Percentiles rank a stretch among this genome's conserved stretches.
Evolutionary conservation across 2,113 vertebrate species (phyloP).

Genomic region (Xiphias gladius): DNA sequence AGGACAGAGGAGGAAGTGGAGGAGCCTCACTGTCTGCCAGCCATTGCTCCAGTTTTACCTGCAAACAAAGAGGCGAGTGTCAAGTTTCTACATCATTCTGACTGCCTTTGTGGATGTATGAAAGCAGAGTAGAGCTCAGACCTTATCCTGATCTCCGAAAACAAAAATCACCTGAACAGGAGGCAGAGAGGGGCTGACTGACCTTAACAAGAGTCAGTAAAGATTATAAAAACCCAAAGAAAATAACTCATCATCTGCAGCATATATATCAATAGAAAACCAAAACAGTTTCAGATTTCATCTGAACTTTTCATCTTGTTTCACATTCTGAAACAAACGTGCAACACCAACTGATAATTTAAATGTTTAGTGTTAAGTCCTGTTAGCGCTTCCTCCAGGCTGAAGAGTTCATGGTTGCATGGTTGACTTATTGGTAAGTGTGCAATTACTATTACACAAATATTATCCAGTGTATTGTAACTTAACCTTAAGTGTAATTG

Average conservation of each 20-base stretch:
- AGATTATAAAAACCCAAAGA: not conserved
- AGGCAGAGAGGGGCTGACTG: not conserved
- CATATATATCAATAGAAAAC: not conserved
- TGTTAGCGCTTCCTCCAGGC: too few relatives aligned
- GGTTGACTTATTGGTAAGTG: too few relatives aligned
- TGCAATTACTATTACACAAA: too few relatives aligned
- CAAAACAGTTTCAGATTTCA: too few relatives aligned
- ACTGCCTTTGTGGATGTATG: slow-evolving; percentile 32
- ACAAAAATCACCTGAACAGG: not conserved
- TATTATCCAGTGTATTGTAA: too few relatives aligned
- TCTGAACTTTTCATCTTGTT: too few relatives aligned
- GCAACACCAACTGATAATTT: too few relatives aligned
- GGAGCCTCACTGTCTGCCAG: slow-evolving; percentile 32
- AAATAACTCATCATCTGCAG: not conserved
- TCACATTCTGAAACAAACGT: too few relatives aligned
- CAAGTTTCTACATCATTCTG: slow-evolving; percentile 13
- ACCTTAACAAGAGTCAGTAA: not conserved
- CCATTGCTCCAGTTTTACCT: slow-evolving; percentile 10
- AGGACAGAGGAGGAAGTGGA: slow-evolving; percentile 12
- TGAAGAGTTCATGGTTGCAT: too few relatives aligned
- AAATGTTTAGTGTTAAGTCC: too few relatives aligned
- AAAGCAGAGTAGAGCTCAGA: slow-evolving; percentile 27
- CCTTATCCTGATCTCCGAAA: not conserved
- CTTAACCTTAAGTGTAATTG: too few relatives aligned
- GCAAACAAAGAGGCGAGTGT: slow-evolving; percentile 38